phyloP scores from a whole-genome alignment of 2,797 vertebrate species.

The Myotis vivesi region DNA sequence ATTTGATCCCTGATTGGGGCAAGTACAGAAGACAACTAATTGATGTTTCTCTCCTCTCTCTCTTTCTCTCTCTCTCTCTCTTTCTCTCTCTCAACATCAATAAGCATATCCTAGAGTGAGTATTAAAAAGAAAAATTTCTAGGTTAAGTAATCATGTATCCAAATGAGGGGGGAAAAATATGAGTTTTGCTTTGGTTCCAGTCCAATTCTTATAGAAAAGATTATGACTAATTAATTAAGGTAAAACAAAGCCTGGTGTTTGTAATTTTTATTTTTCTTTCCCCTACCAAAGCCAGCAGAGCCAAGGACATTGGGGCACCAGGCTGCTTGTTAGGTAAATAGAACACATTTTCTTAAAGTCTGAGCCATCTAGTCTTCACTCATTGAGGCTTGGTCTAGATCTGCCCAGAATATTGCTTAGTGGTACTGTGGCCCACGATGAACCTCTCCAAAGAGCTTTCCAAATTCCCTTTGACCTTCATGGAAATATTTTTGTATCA shows the following conservation, averaged over 20 bases:
- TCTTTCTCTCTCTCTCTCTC: not conserved
- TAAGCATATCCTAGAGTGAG: not conserved
- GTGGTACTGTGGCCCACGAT: not conserved
- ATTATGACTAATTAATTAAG: not conserved
- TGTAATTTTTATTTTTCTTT: not conserved
- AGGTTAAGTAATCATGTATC: not conserved
- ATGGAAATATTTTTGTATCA: not conserved
- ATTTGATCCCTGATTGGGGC: not conserved
- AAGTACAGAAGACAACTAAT: not conserved
- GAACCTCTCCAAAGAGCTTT: not conserved
- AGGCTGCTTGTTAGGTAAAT: not conserved
- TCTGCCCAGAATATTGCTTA: not conserved
- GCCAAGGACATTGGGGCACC: not conserved
- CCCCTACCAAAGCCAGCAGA: not conserved
- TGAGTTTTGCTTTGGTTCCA: not conserved
- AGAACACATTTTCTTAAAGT: not conserved
- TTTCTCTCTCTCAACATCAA: not conserved
- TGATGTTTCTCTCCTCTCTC: not conserved
- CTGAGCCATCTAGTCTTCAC: not conserved
- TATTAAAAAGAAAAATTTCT: not conserved
- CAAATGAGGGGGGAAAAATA: not conserved
- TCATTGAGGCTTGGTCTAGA: not conserved
- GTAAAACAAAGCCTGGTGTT: not conserved
- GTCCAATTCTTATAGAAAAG: not conserved
- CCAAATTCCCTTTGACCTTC: not conserved